phyloP scores from a whole-genome alignment of 2,113 vertebrate species.

The Gopherus evgoodei region DNA sequence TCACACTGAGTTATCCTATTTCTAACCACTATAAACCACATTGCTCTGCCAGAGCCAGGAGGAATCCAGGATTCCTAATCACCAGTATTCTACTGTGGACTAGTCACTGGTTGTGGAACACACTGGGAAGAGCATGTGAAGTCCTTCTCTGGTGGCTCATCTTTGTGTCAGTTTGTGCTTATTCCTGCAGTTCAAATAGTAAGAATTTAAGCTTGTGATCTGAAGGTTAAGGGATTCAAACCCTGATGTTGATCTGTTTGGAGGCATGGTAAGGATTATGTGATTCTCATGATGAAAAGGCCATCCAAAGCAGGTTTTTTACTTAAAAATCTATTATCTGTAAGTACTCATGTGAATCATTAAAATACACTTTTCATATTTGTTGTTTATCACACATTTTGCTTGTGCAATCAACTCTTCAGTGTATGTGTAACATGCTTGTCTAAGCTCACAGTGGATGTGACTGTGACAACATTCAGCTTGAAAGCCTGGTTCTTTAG shows the following conservation, averaged over 20 bases:
- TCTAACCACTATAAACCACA: background rate
- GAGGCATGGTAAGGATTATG: accelerated
- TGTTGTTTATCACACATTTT: background rate
- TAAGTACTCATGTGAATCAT: background rate
- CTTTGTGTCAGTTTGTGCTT: too few relatives aligned
- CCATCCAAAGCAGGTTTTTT: background rate
- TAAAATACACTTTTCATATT: background rate
- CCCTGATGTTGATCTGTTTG: background rate
- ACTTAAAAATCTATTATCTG: background rate
- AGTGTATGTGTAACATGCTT: background rate
- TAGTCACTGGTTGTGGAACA: background rate
- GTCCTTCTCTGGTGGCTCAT: background rate
- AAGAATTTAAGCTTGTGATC: background rate
- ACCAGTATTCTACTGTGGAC: background rate
- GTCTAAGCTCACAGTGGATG: background rate
- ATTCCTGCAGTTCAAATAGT: background rate
- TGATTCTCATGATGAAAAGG: background rate
- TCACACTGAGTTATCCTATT: background rate
- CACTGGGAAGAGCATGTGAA: background rate
- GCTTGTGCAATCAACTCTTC: background rate
- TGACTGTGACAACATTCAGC: background rate
- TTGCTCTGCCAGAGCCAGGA: background rate
- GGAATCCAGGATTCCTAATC: background rate
- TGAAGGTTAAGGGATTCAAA: too few relatives aligned
- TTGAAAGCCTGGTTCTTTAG: background rate